Evolutionary conservation across 2,888 invertebrate species (phyloP), one percentile per base, ranked within the genome.

Genomic region (Rhamphomyia laevipes): DNA sequence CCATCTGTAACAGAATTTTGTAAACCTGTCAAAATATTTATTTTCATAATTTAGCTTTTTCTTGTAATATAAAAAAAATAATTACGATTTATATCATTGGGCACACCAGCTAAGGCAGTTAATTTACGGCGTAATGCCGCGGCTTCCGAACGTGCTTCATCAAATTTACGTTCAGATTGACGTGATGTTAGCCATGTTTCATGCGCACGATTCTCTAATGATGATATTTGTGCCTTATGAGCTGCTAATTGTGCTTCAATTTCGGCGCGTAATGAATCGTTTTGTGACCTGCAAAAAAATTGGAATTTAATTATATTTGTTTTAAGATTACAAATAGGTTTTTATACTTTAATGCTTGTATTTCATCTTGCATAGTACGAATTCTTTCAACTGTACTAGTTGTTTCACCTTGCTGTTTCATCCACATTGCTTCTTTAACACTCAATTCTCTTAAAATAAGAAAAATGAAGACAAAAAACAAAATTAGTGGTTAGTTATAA

Each of bases 111-210:
- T 50, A 70, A 60, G 6, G 63, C 57, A 9, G 71, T 71, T 51
- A 83, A 66, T 56, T 79, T 74, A 56, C 82, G 78, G 37, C 83
- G 72, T 56, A 83, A 66, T 50, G 79, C 80, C 11, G 80, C 76
- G 4, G 83, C 77, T 64, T 86, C 86, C 52, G 81, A 80, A 63
- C 81, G 79, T 9, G 80, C 79, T 63, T 91, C 91, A 67, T 91
- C 90, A 38, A 86, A 76, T 58, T 84, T 86, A 31, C 92, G 77
- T 64, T 87, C 83, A 33, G 84, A 83, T 61, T 87, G 84, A 45
- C 91, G 75, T 13, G 89, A 84, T 51, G 82, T 78, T 47, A 93
- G 79, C 92, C 88, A 89, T 56, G 85, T 83, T 61, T 86, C 84
- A 68, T 92, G 90, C 15, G 87, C 84, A 56, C 89, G 86, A 59